These are phyloP conservation scores for Pangasius djambal DNA, from an alignment of 2,797 vertebrate species.

Conservation along the genomic window DNA sequence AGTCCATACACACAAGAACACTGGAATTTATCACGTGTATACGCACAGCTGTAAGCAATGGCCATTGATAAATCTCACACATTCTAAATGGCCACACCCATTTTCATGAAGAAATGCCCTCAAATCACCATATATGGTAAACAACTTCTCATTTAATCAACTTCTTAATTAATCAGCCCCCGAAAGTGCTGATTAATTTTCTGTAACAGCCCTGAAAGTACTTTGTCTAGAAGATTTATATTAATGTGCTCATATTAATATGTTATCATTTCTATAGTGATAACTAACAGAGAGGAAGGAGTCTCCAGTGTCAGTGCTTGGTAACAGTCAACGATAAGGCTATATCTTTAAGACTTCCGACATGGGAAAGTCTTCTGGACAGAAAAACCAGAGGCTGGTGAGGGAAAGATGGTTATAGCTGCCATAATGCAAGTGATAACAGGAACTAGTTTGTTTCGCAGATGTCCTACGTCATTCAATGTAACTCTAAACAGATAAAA, in stretches of 20 bases:
- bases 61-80: background rate
- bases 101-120: background rate
- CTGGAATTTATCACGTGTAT: background rate
- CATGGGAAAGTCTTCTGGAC: background rate
- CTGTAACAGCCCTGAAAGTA: background rate
- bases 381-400: background rate
- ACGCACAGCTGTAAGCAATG: background rate
- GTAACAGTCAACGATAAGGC: background rate
- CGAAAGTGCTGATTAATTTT: background rate
- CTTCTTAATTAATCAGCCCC: no score
- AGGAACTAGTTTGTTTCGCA: background rate
- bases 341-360: background rate
- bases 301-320: background rate
- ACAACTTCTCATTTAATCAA: no score
- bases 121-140: background rate
- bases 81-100: background rate
- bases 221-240: background rate
- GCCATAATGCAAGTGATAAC: background rate
- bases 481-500: background rate
- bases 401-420: background rate
- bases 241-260: background rate
- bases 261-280: background rate
- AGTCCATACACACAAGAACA: background rate
- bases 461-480: background rate
- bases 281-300: background rate